Evolutionary conservation across 2,888 invertebrate species (phyloP).

Genomic region (Lissonota sp.): DNA sequence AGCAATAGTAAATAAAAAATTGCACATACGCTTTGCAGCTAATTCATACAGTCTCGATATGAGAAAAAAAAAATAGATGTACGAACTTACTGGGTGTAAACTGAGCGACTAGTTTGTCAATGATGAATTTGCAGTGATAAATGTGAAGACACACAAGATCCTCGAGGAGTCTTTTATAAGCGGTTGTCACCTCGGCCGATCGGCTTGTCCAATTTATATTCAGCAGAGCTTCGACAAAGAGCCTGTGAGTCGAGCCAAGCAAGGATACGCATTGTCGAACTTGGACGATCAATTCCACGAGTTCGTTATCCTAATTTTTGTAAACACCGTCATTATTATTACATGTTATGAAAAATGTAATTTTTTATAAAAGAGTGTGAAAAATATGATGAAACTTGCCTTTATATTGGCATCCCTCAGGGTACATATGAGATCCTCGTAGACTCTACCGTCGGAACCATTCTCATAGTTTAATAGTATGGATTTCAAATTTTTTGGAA

Average conservation of each 20-base stretch:
- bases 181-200: constrained; percentile 84
- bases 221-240: constrained; percentile 87
- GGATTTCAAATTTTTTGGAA: constrained; percentile 84
- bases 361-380: not conserved
- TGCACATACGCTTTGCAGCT: not conserved
- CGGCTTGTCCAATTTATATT: constrained; percentile 86
- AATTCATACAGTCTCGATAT: no score
- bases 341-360: constrained; percentile 3
- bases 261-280: constrained; percentile 86
- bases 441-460: constrained; percentile 82
- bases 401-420: constrained; percentile 84
- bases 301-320: constrained; percentile 85
- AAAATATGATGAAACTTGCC: constrained; percentile 71
- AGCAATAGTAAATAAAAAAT: constrained; percentile 10
- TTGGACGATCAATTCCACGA: constrained; percentile 85
- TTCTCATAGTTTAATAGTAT: constrained; percentile 84
- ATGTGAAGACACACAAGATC: constrained; percentile 89
- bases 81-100: constrained; percentile 86
- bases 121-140: constrained; percentile 87
- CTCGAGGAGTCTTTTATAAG: constrained; percentile 87
- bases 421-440: constrained; percentile 85
- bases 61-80: no score
- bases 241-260: constrained; percentile 85
- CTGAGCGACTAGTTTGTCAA: constrained; percentile 86
- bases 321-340: constrained; percentile 4